Percentiles rank a stretch among this genome's conserved stretches.
These are phyloP conservation scores for Caerostris extrusa DNA, from an alignment of 1,140 invertebrate genomes.

Conservation along the genomic window DNA sequence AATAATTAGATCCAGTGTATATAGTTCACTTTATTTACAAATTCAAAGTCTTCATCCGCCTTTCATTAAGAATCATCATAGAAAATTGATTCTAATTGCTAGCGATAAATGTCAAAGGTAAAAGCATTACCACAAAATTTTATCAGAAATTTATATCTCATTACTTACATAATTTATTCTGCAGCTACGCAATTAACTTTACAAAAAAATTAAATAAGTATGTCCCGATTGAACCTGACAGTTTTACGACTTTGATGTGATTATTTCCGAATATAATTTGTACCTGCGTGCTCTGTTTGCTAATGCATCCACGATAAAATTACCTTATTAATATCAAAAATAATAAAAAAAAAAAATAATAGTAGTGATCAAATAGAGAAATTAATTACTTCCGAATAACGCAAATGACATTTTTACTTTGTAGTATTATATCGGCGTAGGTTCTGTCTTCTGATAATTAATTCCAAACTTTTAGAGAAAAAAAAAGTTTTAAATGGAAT, in stretches of 20 bases:
- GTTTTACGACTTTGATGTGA: background rate
- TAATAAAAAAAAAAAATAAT: background rate
- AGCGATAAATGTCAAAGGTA: no score
- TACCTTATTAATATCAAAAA: background rate
- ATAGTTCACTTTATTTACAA: no score
- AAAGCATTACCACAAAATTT: no score
- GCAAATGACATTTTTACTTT: background rate
- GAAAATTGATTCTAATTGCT: no score
- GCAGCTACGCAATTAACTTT: no score
- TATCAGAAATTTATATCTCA: no score
- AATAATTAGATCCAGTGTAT: no score
- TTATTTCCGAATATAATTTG: background rate
- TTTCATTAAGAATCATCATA: no score
- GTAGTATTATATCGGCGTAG: background rate
- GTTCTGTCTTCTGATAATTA: background rate
- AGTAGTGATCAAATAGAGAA: background rate
- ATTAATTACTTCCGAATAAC: conserved; percentile 25
- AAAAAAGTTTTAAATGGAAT: background rate
- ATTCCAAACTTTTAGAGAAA: background rate
- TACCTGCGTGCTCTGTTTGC: background rate
- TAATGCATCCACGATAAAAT: background rate
- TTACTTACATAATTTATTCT: no score
- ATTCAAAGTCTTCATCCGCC: no score
- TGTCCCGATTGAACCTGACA: background rate
- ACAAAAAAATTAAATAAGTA: no score